Conservation (phyloP, 2,797 vertebrate species). For the Chlorospingus flavigularis region DNA sequence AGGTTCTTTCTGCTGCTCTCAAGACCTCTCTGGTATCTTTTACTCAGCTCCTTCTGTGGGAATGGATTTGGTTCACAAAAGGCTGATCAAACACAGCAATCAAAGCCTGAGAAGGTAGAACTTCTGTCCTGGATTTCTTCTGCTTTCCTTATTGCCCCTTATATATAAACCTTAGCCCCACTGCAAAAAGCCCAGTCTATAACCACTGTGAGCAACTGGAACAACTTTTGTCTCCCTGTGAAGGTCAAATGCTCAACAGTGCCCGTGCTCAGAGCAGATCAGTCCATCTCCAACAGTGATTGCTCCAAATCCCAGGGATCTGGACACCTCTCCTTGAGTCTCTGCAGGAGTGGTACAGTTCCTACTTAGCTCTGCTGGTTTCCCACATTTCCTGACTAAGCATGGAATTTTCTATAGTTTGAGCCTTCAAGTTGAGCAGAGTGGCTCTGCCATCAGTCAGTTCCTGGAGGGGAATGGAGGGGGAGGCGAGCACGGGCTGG, state of each 20-base stretch:
- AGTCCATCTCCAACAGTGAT: neutral
- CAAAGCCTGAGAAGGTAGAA: neutral
- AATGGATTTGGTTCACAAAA: neutral
- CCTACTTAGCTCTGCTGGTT: neutral
- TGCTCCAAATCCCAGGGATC: neutral
- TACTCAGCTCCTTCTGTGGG: neutral
- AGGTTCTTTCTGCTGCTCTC: neutral
- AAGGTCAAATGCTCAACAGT: neutral
- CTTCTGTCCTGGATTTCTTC: neutral
- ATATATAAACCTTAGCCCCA: fast-evolving
- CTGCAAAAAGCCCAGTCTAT: neutral
- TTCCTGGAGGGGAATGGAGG: neutral
- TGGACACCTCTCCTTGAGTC: neutral
- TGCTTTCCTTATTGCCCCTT: neutral
- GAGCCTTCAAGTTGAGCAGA: neutral
- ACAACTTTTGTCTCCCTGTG: neutral
- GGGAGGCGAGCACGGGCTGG: neutral
- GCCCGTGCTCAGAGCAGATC: neutral
- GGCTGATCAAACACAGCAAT: neutral
- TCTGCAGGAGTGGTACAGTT: neutral
- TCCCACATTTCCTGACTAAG: constrained; percentile 4
- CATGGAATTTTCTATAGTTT: neutral
- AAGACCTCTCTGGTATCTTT: neutral
- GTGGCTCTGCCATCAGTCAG: constrained; percentile 1
- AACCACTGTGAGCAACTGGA: neutral